Percentiles rank a stretch among this genome's conserved stretches.
phyloP scores from a whole-genome alignment of 2,888 invertebrate species.

The Lasioglossum marginatum region DNA sequence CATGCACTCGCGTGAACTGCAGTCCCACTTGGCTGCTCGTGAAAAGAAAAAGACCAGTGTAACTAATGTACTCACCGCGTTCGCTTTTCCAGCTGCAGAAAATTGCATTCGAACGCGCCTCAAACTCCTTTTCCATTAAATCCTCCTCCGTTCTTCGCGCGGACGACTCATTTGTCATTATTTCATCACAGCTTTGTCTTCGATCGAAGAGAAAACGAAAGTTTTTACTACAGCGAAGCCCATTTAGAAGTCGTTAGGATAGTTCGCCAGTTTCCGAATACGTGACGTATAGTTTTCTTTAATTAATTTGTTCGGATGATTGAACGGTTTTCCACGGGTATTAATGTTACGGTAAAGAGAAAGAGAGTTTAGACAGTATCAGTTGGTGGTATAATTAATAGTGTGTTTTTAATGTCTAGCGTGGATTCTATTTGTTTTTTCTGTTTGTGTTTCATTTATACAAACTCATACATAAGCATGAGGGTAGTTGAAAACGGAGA shows the following conservation, averaged over 20 bases:
- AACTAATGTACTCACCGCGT: neutral
- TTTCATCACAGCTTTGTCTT: constrained; percentile 5
- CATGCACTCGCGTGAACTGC: constrained; percentile 32
- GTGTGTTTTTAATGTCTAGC: neutral
- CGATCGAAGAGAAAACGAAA: constrained; percentile 7
- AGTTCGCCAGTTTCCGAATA: neutral
- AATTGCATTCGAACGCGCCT: neutral
- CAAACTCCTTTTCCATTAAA: neutral
- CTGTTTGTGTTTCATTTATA: neutral
- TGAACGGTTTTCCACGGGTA: neutral
- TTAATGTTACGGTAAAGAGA: neutral
- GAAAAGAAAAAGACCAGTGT: neutral
- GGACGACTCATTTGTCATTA: neutral
- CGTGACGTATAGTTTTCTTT: neutral
- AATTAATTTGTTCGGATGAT: neutral
- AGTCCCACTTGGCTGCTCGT: constrained; percentile 15
- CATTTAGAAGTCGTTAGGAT: neutral
- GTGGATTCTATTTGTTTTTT: neutral
- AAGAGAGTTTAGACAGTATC: neutral
- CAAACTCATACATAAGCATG: neutral
- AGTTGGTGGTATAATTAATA: neutral
- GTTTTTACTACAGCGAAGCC: neutral
- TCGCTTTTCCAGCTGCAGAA: neutral
- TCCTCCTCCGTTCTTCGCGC: neutral
- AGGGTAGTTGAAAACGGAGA: neutral